Percentiles rank a stretch among this genome's conserved stretches.
phyloP scores from a whole-genome alignment of 2,113 vertebrate species.

The Thomomys bottae region DNA sequence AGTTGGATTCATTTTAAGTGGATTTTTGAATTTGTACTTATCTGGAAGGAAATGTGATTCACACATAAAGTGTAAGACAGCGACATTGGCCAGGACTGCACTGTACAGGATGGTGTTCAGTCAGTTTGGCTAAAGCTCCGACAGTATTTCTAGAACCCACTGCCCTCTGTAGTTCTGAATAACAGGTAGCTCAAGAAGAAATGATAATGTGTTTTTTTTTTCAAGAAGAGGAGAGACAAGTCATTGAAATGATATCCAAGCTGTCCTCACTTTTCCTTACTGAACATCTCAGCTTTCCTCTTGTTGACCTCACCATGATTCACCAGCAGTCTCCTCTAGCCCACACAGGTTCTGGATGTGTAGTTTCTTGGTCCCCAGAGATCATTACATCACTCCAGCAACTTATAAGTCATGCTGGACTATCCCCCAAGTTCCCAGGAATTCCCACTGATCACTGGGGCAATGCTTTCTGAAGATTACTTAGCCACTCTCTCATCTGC shows the following conservation, averaged over 20 bases:
- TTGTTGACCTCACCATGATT: background rate
- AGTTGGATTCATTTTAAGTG: background rate
- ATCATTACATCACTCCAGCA: too few species aligned
- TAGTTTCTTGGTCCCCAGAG: too few species aligned
- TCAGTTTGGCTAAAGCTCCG: background rate
- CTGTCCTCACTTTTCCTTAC: background rate
- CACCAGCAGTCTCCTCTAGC: background rate
- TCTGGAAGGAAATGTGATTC: background rate
- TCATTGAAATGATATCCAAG: background rate
- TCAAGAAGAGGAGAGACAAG: background rate
- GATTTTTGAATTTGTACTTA: background rate
- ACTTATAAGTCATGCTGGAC: background rate
- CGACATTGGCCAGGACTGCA: background rate
- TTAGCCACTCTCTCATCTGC: background rate
- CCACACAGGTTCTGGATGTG: background rate
- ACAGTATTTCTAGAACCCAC: background rate
- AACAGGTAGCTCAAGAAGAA: background rate
- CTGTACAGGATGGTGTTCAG: background rate
- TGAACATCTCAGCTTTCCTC: background rate
- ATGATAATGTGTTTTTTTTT: background rate
- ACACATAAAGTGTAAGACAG: background rate
- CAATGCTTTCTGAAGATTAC: background rate
- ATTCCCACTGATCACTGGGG: background rate
- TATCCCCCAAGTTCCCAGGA: background rate
- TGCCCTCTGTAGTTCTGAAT: background rate